Evolutionary conservation across 2,888 invertebrate genomes (phyloP).

Genomic region (Diadegma fenestrale): DNA sequence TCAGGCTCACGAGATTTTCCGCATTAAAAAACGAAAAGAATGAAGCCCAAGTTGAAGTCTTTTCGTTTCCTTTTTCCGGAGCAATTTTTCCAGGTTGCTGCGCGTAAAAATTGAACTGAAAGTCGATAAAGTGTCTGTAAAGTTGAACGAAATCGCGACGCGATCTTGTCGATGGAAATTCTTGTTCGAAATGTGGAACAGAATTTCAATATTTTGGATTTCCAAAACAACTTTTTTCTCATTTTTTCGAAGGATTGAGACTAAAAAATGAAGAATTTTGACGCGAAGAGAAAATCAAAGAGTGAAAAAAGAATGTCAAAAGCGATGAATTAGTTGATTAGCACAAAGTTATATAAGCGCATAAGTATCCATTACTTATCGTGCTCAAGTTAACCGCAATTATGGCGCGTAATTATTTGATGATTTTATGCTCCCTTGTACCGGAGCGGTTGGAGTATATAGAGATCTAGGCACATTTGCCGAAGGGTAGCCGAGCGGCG

Average conservation of each 20-base stretch:
- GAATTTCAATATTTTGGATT: not conserved
- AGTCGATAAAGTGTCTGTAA: not conserved
- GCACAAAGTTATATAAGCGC: slow-evolving; percentile 9
- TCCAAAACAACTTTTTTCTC: too few species aligned
- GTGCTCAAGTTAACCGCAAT: slow-evolving; percentile 18
- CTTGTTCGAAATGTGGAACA: too few species aligned
- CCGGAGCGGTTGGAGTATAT: not conserved
- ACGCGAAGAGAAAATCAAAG: not conserved
- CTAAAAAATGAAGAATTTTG: not conserved
- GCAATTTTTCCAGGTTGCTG: too few species aligned
- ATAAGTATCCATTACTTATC: slow-evolving; percentile 20
- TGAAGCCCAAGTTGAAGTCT: too few species aligned
- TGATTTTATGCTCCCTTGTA: slow-evolving; percentile 17
- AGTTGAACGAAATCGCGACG: not conserved
- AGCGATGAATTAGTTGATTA: slow-evolving; percentile 10
- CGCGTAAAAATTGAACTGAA: not conserved
- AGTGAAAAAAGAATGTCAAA: not conserved
- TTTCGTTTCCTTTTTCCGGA: too few species aligned
- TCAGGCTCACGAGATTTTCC: too few species aligned
- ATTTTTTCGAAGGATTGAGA: too few species aligned
- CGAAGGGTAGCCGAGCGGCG: slow-evolving; percentile 19
- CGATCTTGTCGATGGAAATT: not conserved
- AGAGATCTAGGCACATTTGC: slow-evolving; percentile 10
- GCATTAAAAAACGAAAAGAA: too few species aligned
- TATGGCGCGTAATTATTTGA: slow-evolving; percentile 29